These are phyloP conservation scores for Panurus biarmicus DNA, from an alignment of 2,113 vertebrate species.

Conservation along the genomic window DNA sequence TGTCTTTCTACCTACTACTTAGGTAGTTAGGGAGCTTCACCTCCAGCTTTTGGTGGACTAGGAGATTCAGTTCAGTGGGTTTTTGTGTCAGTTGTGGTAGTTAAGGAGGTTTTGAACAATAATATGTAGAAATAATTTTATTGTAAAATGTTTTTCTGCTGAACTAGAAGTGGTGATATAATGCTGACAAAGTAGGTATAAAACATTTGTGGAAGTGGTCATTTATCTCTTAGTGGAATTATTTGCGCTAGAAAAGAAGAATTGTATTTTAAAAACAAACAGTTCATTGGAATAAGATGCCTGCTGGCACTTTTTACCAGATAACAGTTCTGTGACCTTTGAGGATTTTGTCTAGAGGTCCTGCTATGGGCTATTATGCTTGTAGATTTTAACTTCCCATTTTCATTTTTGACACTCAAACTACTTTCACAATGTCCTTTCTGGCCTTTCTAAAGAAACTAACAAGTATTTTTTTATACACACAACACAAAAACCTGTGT, in stretches of 20 bases:
- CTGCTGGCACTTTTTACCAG: background rate
- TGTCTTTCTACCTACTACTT: background rate
- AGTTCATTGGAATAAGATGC: background rate
- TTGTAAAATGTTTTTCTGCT: background rate
- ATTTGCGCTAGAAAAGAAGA: background rate
- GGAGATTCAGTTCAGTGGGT: background rate
- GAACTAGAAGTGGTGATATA: background rate
- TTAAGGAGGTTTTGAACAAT: background rate
- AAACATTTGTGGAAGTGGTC: background rate
- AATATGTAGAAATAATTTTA: background rate
- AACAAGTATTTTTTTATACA: background rate
- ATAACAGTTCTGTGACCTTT: background rate
- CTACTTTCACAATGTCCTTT: background rate
- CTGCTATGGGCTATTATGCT: background rate
- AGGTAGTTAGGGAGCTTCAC: background rate
- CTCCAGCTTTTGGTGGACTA: background rate
- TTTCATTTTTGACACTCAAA: background rate
- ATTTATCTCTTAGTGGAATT: background rate
- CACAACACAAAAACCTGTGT: background rate
- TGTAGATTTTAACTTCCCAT: background rate
- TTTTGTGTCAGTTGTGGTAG: background rate
- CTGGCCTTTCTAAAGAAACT: background rate
- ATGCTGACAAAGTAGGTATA: background rate
- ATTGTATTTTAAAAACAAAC: background rate
- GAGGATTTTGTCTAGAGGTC: background rate